phyloP scores from a whole-genome alignment of 1,140 invertebrate genomes.

The Belonocnema kinseyi region DNA sequence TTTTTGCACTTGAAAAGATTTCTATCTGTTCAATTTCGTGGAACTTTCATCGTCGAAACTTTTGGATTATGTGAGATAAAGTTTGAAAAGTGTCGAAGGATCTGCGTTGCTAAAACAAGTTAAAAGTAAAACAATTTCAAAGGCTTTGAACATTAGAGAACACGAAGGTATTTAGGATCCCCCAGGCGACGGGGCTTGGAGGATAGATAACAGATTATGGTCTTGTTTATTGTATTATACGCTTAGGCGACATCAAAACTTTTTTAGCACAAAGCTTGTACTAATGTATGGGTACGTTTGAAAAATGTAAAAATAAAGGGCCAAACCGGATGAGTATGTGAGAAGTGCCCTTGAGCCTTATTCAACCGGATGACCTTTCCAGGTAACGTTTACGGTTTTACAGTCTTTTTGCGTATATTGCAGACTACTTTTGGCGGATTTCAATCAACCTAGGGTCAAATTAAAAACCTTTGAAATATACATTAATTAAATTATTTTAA shows the following conservation, averaged over 20 bases:
- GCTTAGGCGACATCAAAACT: not conserved
- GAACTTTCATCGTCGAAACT: not conserved
- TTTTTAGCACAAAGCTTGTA: not conserved
- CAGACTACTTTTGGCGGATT: no score
- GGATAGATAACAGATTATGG: not conserved
- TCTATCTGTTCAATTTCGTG: not conserved
- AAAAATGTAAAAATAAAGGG: no score
- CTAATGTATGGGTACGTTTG: not conserved
- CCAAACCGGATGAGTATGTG: no score
- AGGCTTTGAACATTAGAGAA: slow-evolving; percentile 9
- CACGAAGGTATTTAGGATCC: not conserved
- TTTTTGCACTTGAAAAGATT: not conserved
- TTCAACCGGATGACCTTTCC: no score
- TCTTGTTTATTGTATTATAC: not conserved
- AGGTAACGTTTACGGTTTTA: no score
- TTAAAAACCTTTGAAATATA: no score
- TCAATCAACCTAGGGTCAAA: no score
- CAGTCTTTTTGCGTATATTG: no score
- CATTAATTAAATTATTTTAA: no score
- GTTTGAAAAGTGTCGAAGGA: slow-evolving; percentile 3
- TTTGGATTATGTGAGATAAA: slow-evolving; percentile 21
- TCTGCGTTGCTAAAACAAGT: slow-evolving; percentile 16
- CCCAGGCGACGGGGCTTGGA: not conserved
- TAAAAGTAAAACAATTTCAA: slow-evolving; percentile 24
- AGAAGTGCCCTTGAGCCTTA: no score